Conservation (phyloP, 2,797 vertebrate genomes). For the Sebastes hopkinsi region DNA sequence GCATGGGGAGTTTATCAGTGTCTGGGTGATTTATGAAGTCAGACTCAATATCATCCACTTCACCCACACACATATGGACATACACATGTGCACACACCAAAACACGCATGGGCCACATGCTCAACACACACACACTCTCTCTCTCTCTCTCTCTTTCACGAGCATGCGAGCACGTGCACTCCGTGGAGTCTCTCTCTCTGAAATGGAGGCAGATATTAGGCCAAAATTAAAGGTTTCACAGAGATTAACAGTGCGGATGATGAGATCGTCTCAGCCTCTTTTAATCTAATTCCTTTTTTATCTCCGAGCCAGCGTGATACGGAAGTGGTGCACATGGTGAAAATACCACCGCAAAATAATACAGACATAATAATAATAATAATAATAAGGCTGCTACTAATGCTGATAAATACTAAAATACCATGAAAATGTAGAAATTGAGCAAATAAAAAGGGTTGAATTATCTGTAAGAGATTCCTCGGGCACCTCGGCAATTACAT, state of each 20-base stretch:
- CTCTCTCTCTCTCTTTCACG: background rate
- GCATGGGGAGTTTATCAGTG: constrained; percentile 85
- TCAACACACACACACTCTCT: constrained; percentile 33
- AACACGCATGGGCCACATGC: constrained; percentile 68
- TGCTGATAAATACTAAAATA: constrained; percentile 6
- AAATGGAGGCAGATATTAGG: constrained; percentile 75
- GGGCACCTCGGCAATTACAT: constrained; percentile 59
- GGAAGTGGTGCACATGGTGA: constrained; percentile 37
- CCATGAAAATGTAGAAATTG: background rate
- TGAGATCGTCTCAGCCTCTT: constrained; percentile 73
- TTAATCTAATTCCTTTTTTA: constrained; percentile 76
- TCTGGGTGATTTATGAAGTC: constrained; percentile 86
- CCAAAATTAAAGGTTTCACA: constrained; percentile 79
- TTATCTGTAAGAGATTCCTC: constrained; percentile 53
- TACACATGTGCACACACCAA: constrained; percentile 76
- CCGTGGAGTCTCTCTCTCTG: constrained; percentile 9
- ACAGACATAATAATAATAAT: constrained; percentile 36
- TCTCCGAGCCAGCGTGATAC: constrained; percentile 60
- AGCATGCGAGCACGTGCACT: constrained; percentile 6
- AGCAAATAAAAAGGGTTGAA: constrained; percentile 41
- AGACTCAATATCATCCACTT: constrained; percentile 85
- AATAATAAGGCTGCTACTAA: constrained; percentile 15
- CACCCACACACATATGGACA: constrained; percentile 84
- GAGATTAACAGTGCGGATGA: constrained; percentile 79
- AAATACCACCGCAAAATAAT: constrained; percentile 51